These are phyloP conservation scores for Ceratina australensis DNA, from an alignment of 1,140 invertebrate species.

Conservation along the genomic window DNA sequence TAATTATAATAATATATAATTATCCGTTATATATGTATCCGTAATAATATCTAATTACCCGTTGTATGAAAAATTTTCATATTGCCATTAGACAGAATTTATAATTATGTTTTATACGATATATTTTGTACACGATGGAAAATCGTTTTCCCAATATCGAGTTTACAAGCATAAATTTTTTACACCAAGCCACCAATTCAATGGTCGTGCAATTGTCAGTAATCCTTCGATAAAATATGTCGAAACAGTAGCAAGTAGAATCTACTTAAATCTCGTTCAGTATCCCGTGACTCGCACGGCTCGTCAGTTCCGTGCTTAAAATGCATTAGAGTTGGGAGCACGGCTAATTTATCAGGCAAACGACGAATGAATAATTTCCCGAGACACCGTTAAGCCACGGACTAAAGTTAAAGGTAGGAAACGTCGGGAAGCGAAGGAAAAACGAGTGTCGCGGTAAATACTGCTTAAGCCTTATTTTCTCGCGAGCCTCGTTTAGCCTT, in stretches of 20 bases:
- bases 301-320: background rate
- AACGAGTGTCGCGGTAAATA: background rate
- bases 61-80: too few species aligned
- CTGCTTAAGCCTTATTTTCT: constrained; percentile 16
- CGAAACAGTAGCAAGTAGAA: background rate
- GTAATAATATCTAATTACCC: too few species aligned
- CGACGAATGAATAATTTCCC: constrained; percentile 15
- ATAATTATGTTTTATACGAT: too few species aligned
- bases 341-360: constrained; percentile 6
- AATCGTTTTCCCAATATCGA: too few species aligned
- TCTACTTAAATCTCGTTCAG: background rate
- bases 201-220: too few species aligned
- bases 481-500: constrained; percentile 1
- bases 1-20: too few species aligned
- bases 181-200: too few species aligned
- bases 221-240: background rate
- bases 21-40: too few species aligned
- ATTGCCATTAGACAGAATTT: too few species aligned
- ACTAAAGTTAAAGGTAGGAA: background rate
- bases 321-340: background rate
- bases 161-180: too few species aligned
- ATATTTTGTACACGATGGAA: too few species aligned
- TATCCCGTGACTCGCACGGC: background rate
- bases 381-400: background rate
- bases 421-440: too few species aligned